Evolutionary conservation across 2,797 vertebrate genomes (phyloP), one percentile per base, ranked within the genome.

Genomic region (Rousettus madagascariensis): DNA sequence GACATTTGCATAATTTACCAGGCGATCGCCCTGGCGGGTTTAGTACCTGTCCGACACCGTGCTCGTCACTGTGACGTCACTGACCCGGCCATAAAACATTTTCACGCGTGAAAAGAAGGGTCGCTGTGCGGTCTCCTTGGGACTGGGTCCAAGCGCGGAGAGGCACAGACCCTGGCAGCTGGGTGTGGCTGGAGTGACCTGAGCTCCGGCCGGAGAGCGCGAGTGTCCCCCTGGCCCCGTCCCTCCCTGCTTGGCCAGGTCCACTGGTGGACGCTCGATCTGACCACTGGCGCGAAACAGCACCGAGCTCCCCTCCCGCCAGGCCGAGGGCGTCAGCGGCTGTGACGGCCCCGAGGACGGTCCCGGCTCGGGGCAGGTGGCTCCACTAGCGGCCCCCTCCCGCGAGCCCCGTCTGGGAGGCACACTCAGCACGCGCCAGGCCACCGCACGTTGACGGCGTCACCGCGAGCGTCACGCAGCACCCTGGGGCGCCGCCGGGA

Each of bases 91-190:
- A 59, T 63, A 30, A n/a, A 74, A 49, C 33, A 68, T 33, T 82
- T 65, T 65, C 33, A 30, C 51, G 22, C 33, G 43, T 2, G 53
- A 7, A 43, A 12, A 43, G 71, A 36, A 63, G n/a, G 26, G 83
- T 28, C 71, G n/a, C 3, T 0, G 11, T 3, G 12, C 3, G 2
- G 59, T 12, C 15, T 43, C 17, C 75, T 49, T 7, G 28, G 51
- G n/a, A 57, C 33, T 38, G 43, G 28, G 74, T 33, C 66, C 53
- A 43, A 33, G 80, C 26, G 26, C 0, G 38, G 15, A 69, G 69
- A 69, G 61, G 24, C 4, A 13, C 22, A 51, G 69, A 0, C 3
- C 28, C 28, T 8, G n/a, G 75, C 28, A 68, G n/a, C 28, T 0
- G 1, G 66, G n/a, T 2, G 26, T 24, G 11, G 77, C 30, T 13